phyloP scores from a whole-genome alignment of 2,113 vertebrate genomes.

The Gobio gobio region DNA sequence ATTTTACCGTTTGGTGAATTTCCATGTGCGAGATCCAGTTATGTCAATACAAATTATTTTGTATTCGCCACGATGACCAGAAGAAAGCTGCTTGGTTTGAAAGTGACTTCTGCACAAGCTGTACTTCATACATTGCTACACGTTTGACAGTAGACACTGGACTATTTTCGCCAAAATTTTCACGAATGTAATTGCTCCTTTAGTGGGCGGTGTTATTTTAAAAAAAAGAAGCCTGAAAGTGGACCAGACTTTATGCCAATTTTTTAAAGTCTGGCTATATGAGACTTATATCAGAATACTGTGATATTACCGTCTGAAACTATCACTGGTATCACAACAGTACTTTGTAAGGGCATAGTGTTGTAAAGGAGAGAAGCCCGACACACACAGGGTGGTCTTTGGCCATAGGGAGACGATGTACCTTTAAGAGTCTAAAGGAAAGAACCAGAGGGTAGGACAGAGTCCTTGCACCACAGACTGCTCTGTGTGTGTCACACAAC shows the following conservation, averaged over 20 bases:
- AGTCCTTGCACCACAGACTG: constrained; percentile 44
- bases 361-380: not conserved
- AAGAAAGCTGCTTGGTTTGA: not conserved
- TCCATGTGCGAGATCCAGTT: too few relatives aligned
- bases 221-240: not conserved
- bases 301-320: not conserved
- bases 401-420: constrained; percentile 24
- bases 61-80: not conserved
- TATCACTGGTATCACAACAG: not conserved
- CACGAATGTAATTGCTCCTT: not conserved
- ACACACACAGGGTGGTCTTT: not conserved
- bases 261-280: not conserved
- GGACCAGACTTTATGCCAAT: not conserved
- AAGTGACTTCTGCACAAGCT: not conserved
- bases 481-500: constrained; percentile 31
- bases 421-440: constrained; percentile 57
- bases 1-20: too few relatives aligned
- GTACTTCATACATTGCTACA: not conserved
- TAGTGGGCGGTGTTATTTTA: not conserved
- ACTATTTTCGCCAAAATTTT: not conserved
- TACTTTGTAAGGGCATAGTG: too few relatives aligned
- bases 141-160: not conserved
- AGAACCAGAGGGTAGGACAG: constrained; percentile 41
- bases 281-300: not conserved
- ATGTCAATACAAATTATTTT: not conserved